Evolutionary conservation across 2,797 vertebrate species (phyloP), one percentile per base, ranked within the genome.

Genomic region (Typhlichthys eigenmanni): DNA sequence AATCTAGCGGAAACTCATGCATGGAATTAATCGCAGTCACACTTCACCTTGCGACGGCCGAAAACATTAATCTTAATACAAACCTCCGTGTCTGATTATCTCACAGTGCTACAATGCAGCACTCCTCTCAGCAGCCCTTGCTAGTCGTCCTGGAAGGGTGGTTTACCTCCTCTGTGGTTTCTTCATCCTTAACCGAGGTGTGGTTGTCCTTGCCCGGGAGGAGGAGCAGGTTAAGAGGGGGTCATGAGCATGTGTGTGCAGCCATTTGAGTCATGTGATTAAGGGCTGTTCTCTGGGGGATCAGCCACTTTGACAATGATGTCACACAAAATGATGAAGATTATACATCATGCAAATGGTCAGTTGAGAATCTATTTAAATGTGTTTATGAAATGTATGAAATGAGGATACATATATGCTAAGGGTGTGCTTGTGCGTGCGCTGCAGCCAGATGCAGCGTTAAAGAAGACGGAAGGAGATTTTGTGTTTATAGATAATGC

Each of bases 401-500:
- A 24, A 24, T 24, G 24, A 24, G 24, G 24, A 8, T 47, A 56
- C 66, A 34, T 32, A 32, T 58, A 57, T 0, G 24, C 56, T 59
- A 47, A 5, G 46, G 59, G 56, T 55, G 63, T 71, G n/a, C 50
- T 14, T n/a, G 38, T 13, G 45, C 45, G 45, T 60, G 55, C 64
- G 60, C 9, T 45, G 77, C 34, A 55, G 54, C 45, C 56, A 65
- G 58, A 50, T 81, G 77, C 73, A 81, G 78, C 75, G 69, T 17
- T 10, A 68, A 70, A 67, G 56, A 68, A 54, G 56, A 65, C 58
- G 59, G 67, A 82, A 75, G 62, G 66, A 14, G 60, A 56, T 17
- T 70, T 49, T 59, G 60, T 68, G 78, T 85, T 83, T 86, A 83
- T 86, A 82, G 87, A 87, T 88, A 85, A 85, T 73, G 75, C 82